Evolutionary conservation across 2,888 invertebrate genomes (phyloP), one percentile per base, ranked within the genome.

Genomic region (Amphipoea lucens): DNA sequence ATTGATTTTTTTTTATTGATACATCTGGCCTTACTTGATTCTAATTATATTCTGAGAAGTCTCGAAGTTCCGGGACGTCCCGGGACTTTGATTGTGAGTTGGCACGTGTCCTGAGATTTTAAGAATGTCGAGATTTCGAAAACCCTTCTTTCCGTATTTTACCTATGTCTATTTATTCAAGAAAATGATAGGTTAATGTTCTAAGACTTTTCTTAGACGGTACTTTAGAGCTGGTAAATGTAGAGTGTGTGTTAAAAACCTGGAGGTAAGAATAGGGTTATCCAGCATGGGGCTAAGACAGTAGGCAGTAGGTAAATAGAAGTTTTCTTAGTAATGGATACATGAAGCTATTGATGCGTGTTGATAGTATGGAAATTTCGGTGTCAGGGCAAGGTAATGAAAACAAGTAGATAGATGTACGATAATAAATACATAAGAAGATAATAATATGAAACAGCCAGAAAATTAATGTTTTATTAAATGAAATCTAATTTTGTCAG

Each of bases 281-380:
- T 20, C 14, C 7, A n/a, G 36, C 40, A 29, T 9, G 40, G n/a
- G 12, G n/a, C n/a, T 5, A 51, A 73, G 36, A 51, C 4, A n/a
- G n/a, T 20, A 20, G 29, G 2, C 14, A 29, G 14, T 29, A 29
- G 29, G 29, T 23, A 29, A 71, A 29, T 29, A 14, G 0, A 51
- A 40, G 20, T 78, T 60, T 78, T 70, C 54, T 57, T 57, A 72
- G n/a, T n/a, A 36, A 54, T 6, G 12, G n/a, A 12, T 29, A 42
- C 29, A 51, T 5, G 6, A 45, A 45, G 1, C 42, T 45, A 9
- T 51, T 76, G 17, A 20, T 36, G 14, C 14, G 2, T 51, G 42
- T 75, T 42, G 73, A 6, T 76, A 29, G 17, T 7, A 20, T 48
- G 6, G 4, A 40, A 70, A 20, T 1, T 48, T 72, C 36, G 11